Evolutionary conservation across 2,888 invertebrate species (phyloP).

Genomic region (Gymnoscelis rufifasciata): DNA sequence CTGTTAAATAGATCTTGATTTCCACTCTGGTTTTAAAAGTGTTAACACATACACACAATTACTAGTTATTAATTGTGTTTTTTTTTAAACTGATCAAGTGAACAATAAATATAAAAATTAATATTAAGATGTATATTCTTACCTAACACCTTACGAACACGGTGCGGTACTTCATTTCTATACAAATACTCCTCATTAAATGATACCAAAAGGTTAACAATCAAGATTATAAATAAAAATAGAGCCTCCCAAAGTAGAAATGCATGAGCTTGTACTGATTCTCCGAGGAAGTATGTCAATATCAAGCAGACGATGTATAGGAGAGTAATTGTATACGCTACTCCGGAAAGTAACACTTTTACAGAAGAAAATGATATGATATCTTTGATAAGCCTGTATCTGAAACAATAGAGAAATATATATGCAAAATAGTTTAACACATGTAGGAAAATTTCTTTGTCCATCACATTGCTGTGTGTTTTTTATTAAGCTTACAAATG

Average conservation of each 20-base stretch:
- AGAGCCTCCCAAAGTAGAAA: slow-evolving; percentile 68
- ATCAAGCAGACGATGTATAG: slow-evolving; percentile 62
- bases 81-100: too few species aligned
- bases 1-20: too few species aligned
- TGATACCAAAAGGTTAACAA: slow-evolving; percentile 65
- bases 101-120: too few species aligned
- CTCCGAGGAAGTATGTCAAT: slow-evolving; percentile 61
- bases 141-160: slow-evolving; percentile 71
- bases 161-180: slow-evolving; percentile 77
- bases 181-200: slow-evolving; percentile 71
- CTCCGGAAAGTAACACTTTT: slow-evolving; percentile 65
- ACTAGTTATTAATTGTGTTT: too few species aligned
- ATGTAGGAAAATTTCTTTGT: not conserved
- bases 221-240: slow-evolving; percentile 61
- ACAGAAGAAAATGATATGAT: slow-evolving; percentile 72
- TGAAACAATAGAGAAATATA: slow-evolving; percentile 45
- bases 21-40: too few species aligned
- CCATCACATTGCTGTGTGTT: too few species aligned
- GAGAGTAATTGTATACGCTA: slow-evolving; percentile 65
- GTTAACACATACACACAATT: too few species aligned
- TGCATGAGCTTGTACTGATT: slow-evolving; percentile 59
- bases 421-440: not conserved
- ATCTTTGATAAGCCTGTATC: slow-evolving; percentile 50
- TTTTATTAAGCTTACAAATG: too few species aligned
- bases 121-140: slow-evolving; percentile 31